A percentile compares a stretch with the other conserved stretches of the same genome.
Evolutionary conservation across 2,113 vertebrate species (phyloP).

Genomic region (Elaphurus davidianus): DNA sequence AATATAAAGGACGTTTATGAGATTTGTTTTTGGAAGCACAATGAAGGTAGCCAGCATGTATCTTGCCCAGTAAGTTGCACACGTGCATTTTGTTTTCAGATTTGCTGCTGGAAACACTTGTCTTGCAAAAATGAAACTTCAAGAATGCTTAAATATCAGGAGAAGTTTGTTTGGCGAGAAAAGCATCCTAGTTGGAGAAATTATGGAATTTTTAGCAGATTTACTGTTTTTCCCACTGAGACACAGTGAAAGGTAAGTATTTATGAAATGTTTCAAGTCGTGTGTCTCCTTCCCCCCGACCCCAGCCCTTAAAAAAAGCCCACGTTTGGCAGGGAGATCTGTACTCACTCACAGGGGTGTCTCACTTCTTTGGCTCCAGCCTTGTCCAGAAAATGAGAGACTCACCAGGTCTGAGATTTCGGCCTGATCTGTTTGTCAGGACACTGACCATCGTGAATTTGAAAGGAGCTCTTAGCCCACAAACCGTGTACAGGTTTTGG

Average conservation of each 20-base stretch:
- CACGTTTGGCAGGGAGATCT: neutral
- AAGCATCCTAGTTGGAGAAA: conserved; percentile 66
- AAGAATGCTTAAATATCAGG: conserved; percentile 51
- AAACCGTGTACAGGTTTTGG: neutral
- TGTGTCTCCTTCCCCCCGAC: fast-evolving
- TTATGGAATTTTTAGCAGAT: conserved; percentile 73
- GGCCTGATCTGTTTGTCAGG: neutral
- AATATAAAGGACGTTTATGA: neutral
- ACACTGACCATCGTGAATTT: neutral
- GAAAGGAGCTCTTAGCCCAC: neutral
- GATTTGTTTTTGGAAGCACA: neutral
- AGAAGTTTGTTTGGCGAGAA: conserved; percentile 53
- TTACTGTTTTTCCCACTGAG: conserved; percentile 36
- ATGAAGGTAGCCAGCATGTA: neutral
- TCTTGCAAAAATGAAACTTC: conserved; percentile 58
- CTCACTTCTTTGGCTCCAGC: neutral
- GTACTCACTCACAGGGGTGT: neutral
- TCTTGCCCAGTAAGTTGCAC: neutral
- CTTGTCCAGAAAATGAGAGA: neutral
- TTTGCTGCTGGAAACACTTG: conserved; percentile 33
- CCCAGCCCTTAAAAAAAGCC: fast-evolving
- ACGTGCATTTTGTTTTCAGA: conserved; percentile 50
- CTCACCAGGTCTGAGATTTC: neutral
- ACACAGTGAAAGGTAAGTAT: conserved; percentile 44
- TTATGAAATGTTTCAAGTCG: neutral